Percentiles rank a stretch among this genome's conserved stretches.
Conservation (phyloP, 2,888 invertebrate species). For the Chromoteleia sp. region DNA sequence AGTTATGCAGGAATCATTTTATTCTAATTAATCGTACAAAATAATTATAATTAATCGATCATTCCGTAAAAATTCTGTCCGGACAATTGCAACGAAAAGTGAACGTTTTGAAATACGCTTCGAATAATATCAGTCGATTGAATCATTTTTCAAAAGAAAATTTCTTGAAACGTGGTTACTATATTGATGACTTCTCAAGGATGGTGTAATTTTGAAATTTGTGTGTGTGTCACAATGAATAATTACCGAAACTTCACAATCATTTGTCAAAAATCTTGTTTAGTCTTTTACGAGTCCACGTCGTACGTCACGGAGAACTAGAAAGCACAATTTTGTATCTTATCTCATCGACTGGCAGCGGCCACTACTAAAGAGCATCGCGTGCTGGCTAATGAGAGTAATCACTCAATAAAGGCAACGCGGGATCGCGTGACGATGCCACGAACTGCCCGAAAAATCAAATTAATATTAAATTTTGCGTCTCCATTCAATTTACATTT, state of each 20-base stretch:
- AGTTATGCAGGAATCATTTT: background rate
- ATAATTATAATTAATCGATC: too few species aligned
- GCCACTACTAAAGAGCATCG: conserved; percentile 80
- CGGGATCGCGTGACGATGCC: conserved; percentile 78
- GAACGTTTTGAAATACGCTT: too few species aligned
- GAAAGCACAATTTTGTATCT: conserved; percentile 59
- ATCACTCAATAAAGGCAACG: conserved; percentile 83
- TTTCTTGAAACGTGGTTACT: background rate
- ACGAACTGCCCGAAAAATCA: conserved; percentile 75
- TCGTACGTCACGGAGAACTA: conserved; percentile 34
- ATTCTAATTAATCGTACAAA: too few species aligned
- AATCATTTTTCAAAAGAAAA: too few species aligned
- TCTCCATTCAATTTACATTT: conserved; percentile 69
- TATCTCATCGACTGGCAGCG: conserved; percentile 70
- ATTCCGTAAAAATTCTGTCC: too few species aligned
- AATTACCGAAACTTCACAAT: conserved; percentile 14
- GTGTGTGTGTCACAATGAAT: background rate
- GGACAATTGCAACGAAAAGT: too few species aligned
- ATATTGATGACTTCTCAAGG: background rate
- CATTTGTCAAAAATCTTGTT: conserved; percentile 39
- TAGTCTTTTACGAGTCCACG: conserved; percentile 29
- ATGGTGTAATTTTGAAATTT: background rate
- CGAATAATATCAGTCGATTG: too few species aligned
- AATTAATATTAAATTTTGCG: conserved; percentile 83
- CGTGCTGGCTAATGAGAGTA: conserved; percentile 84